Conservation (phyloP, 1,140 invertebrate genomes). For the Drosophila rufa region DNA sequence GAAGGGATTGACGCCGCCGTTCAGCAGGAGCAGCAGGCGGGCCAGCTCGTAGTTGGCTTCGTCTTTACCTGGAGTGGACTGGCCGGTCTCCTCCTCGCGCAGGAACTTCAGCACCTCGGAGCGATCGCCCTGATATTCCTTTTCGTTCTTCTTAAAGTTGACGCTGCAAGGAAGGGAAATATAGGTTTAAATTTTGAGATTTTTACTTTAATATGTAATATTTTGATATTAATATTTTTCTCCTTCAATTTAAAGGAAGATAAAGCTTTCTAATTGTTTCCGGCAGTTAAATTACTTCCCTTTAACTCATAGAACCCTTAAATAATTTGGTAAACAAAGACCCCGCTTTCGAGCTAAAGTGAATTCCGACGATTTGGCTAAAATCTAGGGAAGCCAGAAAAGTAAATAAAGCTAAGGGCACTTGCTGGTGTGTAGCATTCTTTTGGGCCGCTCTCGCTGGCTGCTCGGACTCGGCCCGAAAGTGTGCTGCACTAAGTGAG, state of each 20-base stretch:
- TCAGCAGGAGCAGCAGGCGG: slow-evolving; percentile 64
- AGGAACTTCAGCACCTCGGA: slow-evolving; percentile 97
- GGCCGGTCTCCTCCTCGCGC: slow-evolving; percentile 94
- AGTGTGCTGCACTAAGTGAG: slow-evolving; percentile 69
- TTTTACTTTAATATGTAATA: not conserved
- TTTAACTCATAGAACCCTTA: not conserved
- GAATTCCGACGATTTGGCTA: not conserved
- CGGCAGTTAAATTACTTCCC: too few relatives aligned
- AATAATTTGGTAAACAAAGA: not conserved
- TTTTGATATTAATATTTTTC: not conserved
- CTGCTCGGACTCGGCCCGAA: slow-evolving; percentile 41
- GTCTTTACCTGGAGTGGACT: slow-evolving; percentile 89
- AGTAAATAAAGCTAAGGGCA: slow-evolving; percentile 14
- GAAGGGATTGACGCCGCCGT: slow-evolving; percentile 68
- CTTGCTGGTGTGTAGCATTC: slow-evolving; percentile 46
- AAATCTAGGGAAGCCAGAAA: not conserved
- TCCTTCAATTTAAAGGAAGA: not conserved
- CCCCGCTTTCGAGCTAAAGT: not conserved
- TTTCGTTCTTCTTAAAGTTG: slow-evolving; percentile 98
- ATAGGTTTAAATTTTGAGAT: not conserved
- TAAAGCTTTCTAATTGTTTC: not conserved
- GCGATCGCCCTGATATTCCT: slow-evolving; percentile 93
- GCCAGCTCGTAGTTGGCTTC: slow-evolving; percentile 72
- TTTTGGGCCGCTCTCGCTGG: slow-evolving; percentile 30
- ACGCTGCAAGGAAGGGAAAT: slow-evolving; percentile 88